Evolutionary conservation across 2,888 invertebrate genomes (phyloP), one percentile per base, ranked within the genome.

Genomic region (Euphydryas editha): DNA sequence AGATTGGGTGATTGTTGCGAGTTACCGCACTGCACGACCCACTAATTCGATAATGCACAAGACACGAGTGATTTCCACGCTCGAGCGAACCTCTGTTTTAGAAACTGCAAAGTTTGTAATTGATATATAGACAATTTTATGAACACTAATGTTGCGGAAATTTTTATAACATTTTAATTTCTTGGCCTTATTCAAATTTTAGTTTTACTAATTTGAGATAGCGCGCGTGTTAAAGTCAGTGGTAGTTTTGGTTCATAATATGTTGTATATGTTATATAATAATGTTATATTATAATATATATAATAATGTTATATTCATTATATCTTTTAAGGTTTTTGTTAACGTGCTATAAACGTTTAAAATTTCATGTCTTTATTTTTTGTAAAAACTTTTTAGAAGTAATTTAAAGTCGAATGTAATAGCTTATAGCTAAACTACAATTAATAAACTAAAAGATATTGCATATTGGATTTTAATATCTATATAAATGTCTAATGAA

Each of bases 11-110:
- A 89, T 89, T 90, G 88, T 84, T 81, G 81, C 58, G 68, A 65
- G 62, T 67, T 66, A 80, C 80, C 76, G 78, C 77, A 74, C 74
- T 81, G 80, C 82, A 80, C 85, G 85, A 84, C 81, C 82, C 79
- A 79, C 85, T 90, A 89, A 91, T 90, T 87, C 87, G 82, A 88
- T 90, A 88, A 90, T 85, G 82, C 81, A 80, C 79, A 77, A 80
- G 84, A 82, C 78, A 79, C 78, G 81, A 82, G 77, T 79, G 77
- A 78, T 81, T 85, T 80, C 83, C 79, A 78, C 83, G 80, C 80
- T 82, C 79, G 82, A 87, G 78, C 84, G 82, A 79, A 79, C 75
- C 76, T 80, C 73, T 76, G 73, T 75, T 75, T 77, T 76, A 72
- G 74, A 72, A 72, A 67, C 72, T 69, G 72, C 71, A 72, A 72